Conservation (phyloP, 2,888 invertebrate species). For the Diarsia mendica region DNA sequence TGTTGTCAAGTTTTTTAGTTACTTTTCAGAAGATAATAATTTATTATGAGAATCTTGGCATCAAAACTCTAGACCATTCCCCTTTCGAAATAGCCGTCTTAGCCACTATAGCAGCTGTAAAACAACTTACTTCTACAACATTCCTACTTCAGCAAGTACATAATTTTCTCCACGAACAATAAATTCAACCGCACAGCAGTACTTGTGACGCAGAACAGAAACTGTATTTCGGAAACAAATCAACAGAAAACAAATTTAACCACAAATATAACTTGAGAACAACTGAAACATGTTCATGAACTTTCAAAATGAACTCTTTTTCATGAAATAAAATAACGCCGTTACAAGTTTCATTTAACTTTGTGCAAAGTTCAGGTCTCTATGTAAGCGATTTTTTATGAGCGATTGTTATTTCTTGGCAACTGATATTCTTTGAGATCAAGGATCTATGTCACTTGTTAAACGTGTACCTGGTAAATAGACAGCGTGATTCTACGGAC, state of each 20-base stretch:
- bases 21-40: not conserved
- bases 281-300: conserved; percentile 62
- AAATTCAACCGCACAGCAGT: conserved; percentile 26
- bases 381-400: conserved; percentile 25
- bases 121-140: conserved; percentile 6
- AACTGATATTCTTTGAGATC: not conserved
- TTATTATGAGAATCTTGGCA: not conserved
- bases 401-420: not conserved
- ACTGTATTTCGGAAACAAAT: conserved; percentile 55
- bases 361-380: conserved; percentile 23
- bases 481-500: not conserved
- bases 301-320: conserved; percentile 66
- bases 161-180: conserved; percentile 20
- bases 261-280: conserved; percentile 60
- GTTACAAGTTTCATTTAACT: conserved; percentile 62
- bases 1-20: not conserved
- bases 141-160: not conserved
- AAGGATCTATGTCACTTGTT: not conserved
- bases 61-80: not conserved
- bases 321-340: conserved; percentile 63
- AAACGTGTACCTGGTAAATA: not conserved
- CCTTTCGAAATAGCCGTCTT: not conserved
- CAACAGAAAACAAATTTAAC: conserved; percentile 60
- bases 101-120: not conserved
- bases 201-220: conserved; percentile 48